Conservation (phyloP, 2,113 vertebrate genomes). For the Trachemys scripta region DNA sequence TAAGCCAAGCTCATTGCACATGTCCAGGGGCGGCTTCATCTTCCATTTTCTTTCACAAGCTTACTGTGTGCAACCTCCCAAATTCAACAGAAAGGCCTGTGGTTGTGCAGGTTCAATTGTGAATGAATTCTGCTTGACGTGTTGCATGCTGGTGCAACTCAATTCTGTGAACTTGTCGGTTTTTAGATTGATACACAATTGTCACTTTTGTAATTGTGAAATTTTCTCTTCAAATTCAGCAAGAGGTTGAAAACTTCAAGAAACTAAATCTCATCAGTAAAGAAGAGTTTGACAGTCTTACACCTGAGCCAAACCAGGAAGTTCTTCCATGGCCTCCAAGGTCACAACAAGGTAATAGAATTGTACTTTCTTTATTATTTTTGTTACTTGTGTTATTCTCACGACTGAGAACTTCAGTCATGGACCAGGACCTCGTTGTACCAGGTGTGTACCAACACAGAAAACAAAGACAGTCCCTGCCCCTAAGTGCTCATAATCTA, state of each 20-base stretch:
- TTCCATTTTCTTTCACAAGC: not conserved
- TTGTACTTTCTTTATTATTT: not conserved
- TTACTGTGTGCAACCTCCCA: not conserved
- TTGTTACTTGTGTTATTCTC: not conserved
- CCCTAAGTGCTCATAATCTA: not conserved
- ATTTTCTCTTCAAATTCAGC: constrained; percentile 79
- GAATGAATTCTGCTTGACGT: not conserved
- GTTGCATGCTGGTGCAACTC: not conserved
- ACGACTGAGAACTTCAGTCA: not conserved
- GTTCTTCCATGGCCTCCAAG: constrained; percentile 75
- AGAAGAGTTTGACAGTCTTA: constrained; percentile 88
- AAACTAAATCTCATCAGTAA: constrained; percentile 92
- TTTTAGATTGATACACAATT: not conserved
- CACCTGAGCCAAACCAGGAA: constrained; percentile 84
- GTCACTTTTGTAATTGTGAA: constrained; percentile 46
- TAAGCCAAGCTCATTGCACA: accelerated
- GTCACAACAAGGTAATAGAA: constrained; percentile 71
- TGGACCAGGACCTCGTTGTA: not conserved
- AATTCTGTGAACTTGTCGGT: not conserved
- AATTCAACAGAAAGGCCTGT: not conserved
- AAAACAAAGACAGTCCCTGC: not conserved
- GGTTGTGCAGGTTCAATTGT: not conserved
- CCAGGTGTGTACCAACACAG: not conserved
- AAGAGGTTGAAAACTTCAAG: constrained; percentile 93
- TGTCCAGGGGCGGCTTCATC: not conserved